Conservation (phyloP, 2,797 vertebrate species). For the Phoxinus dragarum region DNA sequence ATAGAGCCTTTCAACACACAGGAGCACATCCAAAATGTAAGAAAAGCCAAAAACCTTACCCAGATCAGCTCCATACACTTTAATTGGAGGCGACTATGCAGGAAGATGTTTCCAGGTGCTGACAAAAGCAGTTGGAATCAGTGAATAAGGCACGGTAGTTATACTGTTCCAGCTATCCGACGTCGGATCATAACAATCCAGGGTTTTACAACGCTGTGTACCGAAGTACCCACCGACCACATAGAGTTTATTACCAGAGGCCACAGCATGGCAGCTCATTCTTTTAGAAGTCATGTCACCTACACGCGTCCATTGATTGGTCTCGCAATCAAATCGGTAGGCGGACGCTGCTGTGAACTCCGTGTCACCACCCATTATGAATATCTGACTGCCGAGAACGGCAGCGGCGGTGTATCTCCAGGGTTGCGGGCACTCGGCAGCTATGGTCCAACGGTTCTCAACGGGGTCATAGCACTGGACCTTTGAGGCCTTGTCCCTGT, state of each 20-base stretch:
- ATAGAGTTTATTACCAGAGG: constrained; percentile 93
- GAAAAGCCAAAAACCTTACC: constrained; percentile 53
- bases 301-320: constrained; percentile 89
- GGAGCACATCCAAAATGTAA: neutral
- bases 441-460: constrained; percentile 90
- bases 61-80: constrained; percentile 22
- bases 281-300: constrained; percentile 96
- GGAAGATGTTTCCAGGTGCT: constrained; percentile 97
- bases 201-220: constrained; percentile 91
- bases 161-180: constrained; percentile 94
- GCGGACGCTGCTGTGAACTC: constrained; percentile 93
- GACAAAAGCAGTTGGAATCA: constrained; percentile 95
- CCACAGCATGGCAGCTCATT: constrained; percentile 94
- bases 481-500: constrained; percentile 92
- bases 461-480: constrained; percentile 91
- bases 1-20: neutral
- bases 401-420: constrained; percentile 94
- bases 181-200: constrained; percentile 94
- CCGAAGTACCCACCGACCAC: constrained; percentile 96
- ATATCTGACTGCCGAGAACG: constrained; percentile 93
- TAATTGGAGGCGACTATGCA: constrained; percentile 70
- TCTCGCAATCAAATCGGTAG: constrained; percentile 94
- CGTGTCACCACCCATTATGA: constrained; percentile 96
- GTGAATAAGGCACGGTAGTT: constrained; percentile 94
- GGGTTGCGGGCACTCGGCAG: constrained; percentile 91